phyloP scores from a whole-genome alignment of 2,888 invertebrate species.

The Stomorhina lunata region DNA sequence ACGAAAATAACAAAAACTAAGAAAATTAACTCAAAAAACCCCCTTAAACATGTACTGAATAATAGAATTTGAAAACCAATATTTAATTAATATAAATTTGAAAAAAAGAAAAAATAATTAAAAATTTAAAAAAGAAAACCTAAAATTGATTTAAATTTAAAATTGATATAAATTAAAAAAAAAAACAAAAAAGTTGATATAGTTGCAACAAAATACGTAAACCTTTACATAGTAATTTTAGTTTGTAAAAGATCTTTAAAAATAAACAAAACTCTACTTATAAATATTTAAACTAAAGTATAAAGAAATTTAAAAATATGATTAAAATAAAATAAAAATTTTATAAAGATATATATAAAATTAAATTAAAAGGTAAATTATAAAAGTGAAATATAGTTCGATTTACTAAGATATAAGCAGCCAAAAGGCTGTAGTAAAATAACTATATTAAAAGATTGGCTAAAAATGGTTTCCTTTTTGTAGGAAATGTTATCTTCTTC shows the following conservation, averaged over 20 bases:
- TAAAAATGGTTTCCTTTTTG: no score
- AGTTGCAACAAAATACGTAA: slow-evolving; percentile 75
- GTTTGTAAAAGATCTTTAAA: slow-evolving; percentile 64
- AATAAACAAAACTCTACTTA: slow-evolving; percentile 50
- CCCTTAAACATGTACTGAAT: slow-evolving; percentile 43
- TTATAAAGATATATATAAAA: slow-evolving; percentile 28
- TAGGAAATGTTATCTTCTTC: no score
- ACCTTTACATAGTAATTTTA: slow-evolving; percentile 77
- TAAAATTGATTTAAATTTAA: slow-evolving; percentile 5
- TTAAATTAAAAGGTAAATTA: no score
- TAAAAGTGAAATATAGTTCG: no score
- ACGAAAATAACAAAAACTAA: slow-evolving; percentile 2
- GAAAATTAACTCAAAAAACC: not conserved
- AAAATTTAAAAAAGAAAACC: slow-evolving; percentile 8
- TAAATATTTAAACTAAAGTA: slow-evolving; percentile 53
- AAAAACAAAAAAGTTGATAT: slow-evolving; percentile 48
- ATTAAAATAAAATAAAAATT: slow-evolving; percentile 15
- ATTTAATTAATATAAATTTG: not conserved
- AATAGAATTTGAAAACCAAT: slow-evolving; percentile 50
- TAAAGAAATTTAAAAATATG: slow-evolving; percentile 52
- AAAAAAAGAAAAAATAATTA: slow-evolving; percentile 25
- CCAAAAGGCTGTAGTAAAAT: no score
- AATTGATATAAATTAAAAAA: slow-evolving; percentile 51
- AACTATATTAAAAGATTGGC: no score
- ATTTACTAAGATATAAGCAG: no score